phyloP scores from a whole-genome alignment of 2,888 invertebrate species.

The Polyommatus iphigenia region DNA sequence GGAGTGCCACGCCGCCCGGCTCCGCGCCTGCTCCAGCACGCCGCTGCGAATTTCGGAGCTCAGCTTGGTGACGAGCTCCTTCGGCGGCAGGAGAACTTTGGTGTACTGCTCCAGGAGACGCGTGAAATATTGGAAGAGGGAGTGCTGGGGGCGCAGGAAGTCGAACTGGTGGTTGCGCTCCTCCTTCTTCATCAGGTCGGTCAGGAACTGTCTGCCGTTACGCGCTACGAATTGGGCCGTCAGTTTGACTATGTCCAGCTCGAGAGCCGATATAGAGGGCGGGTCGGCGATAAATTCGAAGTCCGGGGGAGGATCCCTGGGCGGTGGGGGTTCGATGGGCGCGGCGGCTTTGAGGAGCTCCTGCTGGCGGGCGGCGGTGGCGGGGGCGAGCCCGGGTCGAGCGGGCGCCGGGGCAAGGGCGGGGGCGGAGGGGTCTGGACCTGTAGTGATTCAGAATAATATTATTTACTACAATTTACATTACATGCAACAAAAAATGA shows the following conservation, averaged over 20 bases:
- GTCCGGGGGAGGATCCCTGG: slow-evolving; percentile 94
- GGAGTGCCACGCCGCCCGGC: slow-evolving; percentile 97
- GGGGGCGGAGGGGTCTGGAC: slow-evolving; percentile 46
- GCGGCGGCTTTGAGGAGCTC: slow-evolving; percentile 93
- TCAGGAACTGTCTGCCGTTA: slow-evolving; percentile 98
- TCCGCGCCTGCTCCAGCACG: slow-evolving; percentile 92
- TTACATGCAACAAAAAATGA: background rate
- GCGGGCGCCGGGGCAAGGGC: slow-evolving; percentile 46
- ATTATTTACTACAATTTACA: background rate
- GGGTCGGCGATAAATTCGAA: slow-evolving; percentile 98
- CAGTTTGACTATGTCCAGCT: slow-evolving; percentile 98
- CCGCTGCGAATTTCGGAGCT: slow-evolving; percentile 87
- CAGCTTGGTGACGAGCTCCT: slow-evolving; percentile 90
- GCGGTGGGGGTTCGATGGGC: slow-evolving; percentile 91
- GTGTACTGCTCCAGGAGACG: slow-evolving; percentile 99
- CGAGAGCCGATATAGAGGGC: slow-evolving; percentile 98
- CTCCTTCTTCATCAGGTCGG: slow-evolving; percentile 98
- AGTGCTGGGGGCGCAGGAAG: slow-evolving; percentile 98
- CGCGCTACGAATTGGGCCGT: slow-evolving; percentile 99
- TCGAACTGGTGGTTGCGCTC: slow-evolving; percentile 99
- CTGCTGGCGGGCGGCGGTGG: slow-evolving; percentile 92
- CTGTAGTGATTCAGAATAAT: slow-evolving; percentile 41
- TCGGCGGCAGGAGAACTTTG: slow-evolving; percentile 97
- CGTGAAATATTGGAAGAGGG: slow-evolving; percentile 98
- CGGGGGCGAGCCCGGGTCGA: slow-evolving; percentile 83